Evolutionary conservation across 2,797 vertebrate genomes (phyloP).

Genomic region (Bufotes viridis): DNA sequence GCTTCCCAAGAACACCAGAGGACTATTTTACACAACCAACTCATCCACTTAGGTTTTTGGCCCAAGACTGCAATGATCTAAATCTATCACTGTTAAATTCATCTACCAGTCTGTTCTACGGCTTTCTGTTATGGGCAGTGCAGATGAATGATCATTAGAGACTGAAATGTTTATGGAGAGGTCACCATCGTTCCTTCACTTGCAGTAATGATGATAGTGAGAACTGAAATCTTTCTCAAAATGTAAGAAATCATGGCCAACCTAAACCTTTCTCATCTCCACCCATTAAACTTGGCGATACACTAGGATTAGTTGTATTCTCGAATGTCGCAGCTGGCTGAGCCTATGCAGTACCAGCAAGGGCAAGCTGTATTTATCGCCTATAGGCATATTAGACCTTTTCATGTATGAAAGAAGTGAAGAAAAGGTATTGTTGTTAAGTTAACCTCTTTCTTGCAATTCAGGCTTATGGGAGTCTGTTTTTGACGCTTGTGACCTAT

Average conservation of each 20-base stretch:
- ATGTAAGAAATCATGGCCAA: not conserved
- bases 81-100: no score
- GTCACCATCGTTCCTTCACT: not conserved
- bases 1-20: no score
- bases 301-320: constrained; percentile 1
- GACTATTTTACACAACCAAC: no score
- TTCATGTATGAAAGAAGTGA: not conserved
- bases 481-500: constrained; percentile 27
- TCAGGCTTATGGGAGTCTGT: not conserved
- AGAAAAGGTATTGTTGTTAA: not conserved
- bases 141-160: not conserved
- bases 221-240: not conserved
- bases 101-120: no score
- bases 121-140: not conserved
- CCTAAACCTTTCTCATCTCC: not conserved
- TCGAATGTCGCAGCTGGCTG: constrained; percentile 25
- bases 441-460: constrained; percentile 26
- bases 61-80: no score
- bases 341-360: not conserved
- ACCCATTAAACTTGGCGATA: not conserved
- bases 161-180: not conserved
- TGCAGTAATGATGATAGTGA: not conserved
- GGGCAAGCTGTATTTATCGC: constrained; percentile 3
- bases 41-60: no score
- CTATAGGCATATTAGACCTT: constrained; percentile 21